Evolutionary conservation across 2,888 invertebrate species (phyloP), one percentile per base, ranked within the genome.

Genomic region (Melangyna quadrimaculata): DNA sequence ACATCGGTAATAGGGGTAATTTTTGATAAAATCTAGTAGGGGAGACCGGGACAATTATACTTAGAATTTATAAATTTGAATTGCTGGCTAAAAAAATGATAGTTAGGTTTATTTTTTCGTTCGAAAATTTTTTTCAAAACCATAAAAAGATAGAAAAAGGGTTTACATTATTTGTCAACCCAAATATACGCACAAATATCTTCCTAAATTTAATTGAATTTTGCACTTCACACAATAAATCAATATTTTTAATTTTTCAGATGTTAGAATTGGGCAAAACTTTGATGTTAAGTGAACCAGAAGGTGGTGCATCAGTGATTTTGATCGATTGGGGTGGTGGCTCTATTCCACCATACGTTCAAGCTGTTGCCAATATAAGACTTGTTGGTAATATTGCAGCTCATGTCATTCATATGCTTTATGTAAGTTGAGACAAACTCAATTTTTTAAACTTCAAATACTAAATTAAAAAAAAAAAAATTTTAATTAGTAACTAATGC

Each of bases 331-430:
- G 98, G 98, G 94, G 96, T 79, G 94, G 94, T 6, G 98, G 97
- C 0, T 96, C 97, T 0, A 95, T 95, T 84, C 97, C 97, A 0
- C 97, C 97, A 0, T 98, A 98, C 90, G 95, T 96, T 0, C 97
- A 98, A 91, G 98, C 98, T 0, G 97, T 97, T 2, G 97, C 98
- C 1, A 98, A 98, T 90, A 97, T 97, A 22, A 93, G 98, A 67
- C 93, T 98, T 14, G 95, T 98, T 1, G 98, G 97, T 0, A 95
- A 95, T 0, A 96, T 98, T 92, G 95, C 96, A 0, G 97, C 97
- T 0, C 95, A 96, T 91, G 92, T 98, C 24, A 93, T 93, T 69
- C 93, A 91, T 87, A 93, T 93, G 90, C 89, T 94, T 59, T 93
- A 93, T 90, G 94, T 94, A 89, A 93, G 93, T 92, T 37, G 3